These are phyloP conservation scores for Drosophila ercepeae DNA, from an alignment of 1,140 invertebrate genomes.

Conservation along the genomic window DNA sequence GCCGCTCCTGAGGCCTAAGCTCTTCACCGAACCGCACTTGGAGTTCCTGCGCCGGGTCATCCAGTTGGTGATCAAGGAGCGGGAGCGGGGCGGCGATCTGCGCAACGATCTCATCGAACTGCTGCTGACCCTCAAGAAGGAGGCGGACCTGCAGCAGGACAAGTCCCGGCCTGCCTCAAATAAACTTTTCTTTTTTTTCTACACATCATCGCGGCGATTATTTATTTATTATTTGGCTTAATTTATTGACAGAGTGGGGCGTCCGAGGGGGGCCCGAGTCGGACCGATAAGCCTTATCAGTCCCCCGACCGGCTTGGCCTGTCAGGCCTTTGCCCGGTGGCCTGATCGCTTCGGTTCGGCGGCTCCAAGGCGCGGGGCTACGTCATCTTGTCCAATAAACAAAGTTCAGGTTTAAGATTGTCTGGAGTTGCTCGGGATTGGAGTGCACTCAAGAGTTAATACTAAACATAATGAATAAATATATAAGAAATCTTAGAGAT, in stretches of 20 bases:
- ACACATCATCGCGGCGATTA: constrained; percentile 57
- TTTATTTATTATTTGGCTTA: constrained; percentile 1
- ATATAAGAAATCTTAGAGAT: no score
- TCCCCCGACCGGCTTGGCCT: neutral
- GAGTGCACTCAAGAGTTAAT: no score
- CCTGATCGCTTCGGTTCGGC: no score
- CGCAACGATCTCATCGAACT: constrained; percentile 85
- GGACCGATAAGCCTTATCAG: neutral
- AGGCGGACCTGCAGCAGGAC: constrained; percentile 75
- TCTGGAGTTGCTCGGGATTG: constrained; percentile 9
- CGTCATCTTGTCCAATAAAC: constrained; percentile 26
- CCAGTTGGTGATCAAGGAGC: constrained; percentile 80
- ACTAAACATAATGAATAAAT: no score
- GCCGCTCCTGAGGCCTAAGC: constrained; percentile 58
- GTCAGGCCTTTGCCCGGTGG: constrained; percentile 49
- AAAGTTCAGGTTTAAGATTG: constrained; percentile 31
- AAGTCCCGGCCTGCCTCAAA: no score
- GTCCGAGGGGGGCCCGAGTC: neutral
- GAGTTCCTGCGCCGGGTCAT: constrained; percentile 81
- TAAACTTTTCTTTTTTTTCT: no score
- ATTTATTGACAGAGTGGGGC: constrained; percentile 15
- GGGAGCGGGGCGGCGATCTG: constrained; percentile 69
- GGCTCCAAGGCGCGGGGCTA: no score
- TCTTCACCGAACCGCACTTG: constrained; percentile 58
- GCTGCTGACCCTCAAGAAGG: constrained; percentile 84